A percentile compares a stretch with the other conserved stretches of the same genome.
These are phyloP conservation scores for Stichodactyla mertensii DNA, from an alignment of 64 coral and sea anemone genomes.

Conservation along the genomic window DNA sequence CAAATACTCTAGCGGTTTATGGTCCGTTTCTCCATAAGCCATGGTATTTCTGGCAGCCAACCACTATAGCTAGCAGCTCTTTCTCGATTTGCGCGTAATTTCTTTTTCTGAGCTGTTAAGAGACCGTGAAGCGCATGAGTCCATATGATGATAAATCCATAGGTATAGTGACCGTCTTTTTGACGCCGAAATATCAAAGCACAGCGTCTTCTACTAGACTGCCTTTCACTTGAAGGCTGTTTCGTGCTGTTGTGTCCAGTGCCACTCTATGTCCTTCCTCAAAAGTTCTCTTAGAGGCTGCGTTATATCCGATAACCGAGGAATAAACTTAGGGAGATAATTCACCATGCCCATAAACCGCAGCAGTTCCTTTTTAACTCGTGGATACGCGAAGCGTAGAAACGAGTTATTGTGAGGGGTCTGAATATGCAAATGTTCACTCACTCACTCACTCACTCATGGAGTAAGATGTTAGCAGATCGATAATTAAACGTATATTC, in stretches of 20 bases:
- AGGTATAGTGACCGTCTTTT: not conserved
- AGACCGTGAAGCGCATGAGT: constrained; percentile 19
- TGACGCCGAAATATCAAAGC: not conserved
- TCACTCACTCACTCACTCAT: too few species aligned
- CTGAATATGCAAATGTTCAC: too few species aligned
- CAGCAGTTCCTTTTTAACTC: constrained; percentile 29
- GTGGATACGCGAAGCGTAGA: too few species aligned
- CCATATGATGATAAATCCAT: constrained; percentile 4
- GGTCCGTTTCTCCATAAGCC: constrained; percentile 23
- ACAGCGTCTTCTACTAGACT: not conserved
- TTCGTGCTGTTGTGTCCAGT: constrained; percentile 22
- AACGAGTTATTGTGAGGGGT: too few species aligned
- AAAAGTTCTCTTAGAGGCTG: constrained; percentile 45
- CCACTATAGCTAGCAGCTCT: constrained; percentile 12
- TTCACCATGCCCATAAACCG: constrained; percentile 26
- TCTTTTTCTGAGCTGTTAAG: not conserved
- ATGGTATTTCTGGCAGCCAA: constrained; percentile 30
- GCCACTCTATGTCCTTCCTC: constrained; percentile 22
- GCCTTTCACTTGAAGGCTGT: constrained; percentile 37
- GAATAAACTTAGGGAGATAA: constrained; percentile 38
- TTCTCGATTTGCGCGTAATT: constrained; percentile 8
- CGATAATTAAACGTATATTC: too few species aligned
- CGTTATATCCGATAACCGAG: constrained; percentile 25
- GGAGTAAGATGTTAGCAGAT: too few species aligned
- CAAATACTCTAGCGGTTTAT: constrained; percentile 33